phyloP scores from a whole-genome alignment of 2,888 invertebrate genomes.

The Brachypalpus laphriformis region DNA sequence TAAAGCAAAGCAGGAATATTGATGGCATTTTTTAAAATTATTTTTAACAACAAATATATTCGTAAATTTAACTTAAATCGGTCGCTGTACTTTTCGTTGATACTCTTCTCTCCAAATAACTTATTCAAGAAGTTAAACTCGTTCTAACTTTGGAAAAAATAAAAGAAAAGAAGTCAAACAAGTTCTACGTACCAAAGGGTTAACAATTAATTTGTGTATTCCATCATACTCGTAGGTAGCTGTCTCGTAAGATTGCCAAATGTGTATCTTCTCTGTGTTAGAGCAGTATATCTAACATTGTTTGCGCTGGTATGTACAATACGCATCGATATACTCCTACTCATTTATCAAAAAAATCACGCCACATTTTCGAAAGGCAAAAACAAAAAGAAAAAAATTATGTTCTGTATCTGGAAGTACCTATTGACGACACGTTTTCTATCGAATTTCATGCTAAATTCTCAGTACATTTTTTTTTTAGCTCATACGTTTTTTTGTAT shows the following conservation, averaged over 20 bases:
- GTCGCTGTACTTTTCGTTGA: neutral
- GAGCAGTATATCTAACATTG: neutral
- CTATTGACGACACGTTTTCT: neutral
- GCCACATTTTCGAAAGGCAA: slow-evolving; percentile 12
- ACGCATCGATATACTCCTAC: neutral
- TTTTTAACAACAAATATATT: no score
- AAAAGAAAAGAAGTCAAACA: slow-evolving; percentile 1
- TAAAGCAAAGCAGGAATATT: no score
- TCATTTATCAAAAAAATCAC: slow-evolving; percentile 12
- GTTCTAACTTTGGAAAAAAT: slow-evolving; percentile 1
- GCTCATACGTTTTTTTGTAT: neutral
- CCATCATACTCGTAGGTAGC: no score
- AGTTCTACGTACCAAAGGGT: slow-evolving; percentile 2
- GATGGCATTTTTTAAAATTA: no score
- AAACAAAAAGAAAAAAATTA: neutral
- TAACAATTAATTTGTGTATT: neutral
- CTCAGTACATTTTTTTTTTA: neutral
- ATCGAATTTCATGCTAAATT: slow-evolving; percentile 15
- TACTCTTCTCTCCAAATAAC: neutral
- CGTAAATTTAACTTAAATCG: neutral
- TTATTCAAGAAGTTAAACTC: neutral
- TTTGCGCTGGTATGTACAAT: no score
- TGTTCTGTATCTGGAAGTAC: slow-evolving; percentile 18
- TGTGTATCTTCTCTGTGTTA: neutral
- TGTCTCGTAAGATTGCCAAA: neutral